Conservation (phyloP, 2,888 invertebrate genomes). For the Piscicola geometra region DNA sequence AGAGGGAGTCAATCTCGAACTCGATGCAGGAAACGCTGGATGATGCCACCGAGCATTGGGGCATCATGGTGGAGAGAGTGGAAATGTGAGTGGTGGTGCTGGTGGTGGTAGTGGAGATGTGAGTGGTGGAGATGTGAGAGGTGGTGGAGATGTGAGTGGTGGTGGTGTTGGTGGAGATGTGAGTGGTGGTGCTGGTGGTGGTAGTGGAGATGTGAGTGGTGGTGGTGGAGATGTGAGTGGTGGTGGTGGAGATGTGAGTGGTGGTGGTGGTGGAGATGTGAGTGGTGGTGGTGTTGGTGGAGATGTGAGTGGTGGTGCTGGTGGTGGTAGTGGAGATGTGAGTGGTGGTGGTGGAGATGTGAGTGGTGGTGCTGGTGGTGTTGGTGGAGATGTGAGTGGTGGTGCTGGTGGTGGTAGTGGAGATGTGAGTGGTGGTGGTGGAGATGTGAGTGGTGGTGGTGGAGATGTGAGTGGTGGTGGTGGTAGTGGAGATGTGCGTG, state of each 20-base stretch:
- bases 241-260: neutral
- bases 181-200: neutral
- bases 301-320: too few species aligned
- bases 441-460: too few species aligned
- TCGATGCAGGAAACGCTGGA: slow-evolving; percentile 64
- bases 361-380: too few species aligned
- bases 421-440: too few species aligned
- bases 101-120: neutral
- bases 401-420: too few species aligned
- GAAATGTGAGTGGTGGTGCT: slow-evolving; percentile 35
- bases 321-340: too few species aligned
- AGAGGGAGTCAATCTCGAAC: slow-evolving; percentile 86
- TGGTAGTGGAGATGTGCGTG: too few species aligned
- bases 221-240: neutral
- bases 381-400: too few species aligned
- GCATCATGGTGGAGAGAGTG: slow-evolving; percentile 40
- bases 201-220: neutral
- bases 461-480: too few species aligned
- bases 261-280: neutral
- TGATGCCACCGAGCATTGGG: slow-evolving; percentile 39
- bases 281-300: neutral
- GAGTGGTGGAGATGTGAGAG: neutral
- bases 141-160: too few species aligned
- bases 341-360: too few species aligned
- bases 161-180: neutral